These are phyloP conservation scores for Tholera decimalis DNA, from an alignment of 2,888 invertebrate species.

Conservation along the genomic window DNA sequence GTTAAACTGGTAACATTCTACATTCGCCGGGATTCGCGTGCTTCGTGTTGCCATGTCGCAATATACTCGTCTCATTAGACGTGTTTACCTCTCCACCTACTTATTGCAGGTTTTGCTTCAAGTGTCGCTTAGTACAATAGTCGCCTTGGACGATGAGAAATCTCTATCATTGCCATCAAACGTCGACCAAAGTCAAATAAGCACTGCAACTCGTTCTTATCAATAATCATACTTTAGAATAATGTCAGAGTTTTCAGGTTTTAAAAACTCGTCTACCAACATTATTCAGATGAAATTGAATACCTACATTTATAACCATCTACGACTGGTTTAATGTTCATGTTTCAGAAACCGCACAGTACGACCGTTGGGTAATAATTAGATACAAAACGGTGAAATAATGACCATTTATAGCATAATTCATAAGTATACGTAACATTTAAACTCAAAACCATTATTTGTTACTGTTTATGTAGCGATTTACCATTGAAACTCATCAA, in stretches of 20 bases:
- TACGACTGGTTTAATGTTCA: conserved; percentile 3
- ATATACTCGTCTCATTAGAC: conserved; percentile 65
- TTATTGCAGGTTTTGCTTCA: conserved; percentile 48
- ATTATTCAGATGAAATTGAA: conserved; percentile 7
- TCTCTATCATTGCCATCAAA: conserved; percentile 61
- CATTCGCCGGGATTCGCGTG: conserved; percentile 57
- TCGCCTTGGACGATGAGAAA: conserved; percentile 65
- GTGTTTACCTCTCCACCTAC: conserved; percentile 60
- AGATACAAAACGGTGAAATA: conserved; percentile 45
- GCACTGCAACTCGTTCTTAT: conserved; percentile 44
- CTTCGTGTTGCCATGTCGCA: conserved; percentile 60
- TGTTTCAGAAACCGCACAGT: conserved; percentile 39
- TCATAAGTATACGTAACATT: conserved; percentile 27
- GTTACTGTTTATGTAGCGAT: conserved; percentile 47
- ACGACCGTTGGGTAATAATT: conserved; percentile 43
- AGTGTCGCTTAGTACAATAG: conserved; percentile 58
- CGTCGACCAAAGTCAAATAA: conserved; percentile 57
- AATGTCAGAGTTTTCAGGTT: conserved; percentile 18
- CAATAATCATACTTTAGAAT: conserved; percentile 26
- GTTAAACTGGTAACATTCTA: conserved; percentile 62
- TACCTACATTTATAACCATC: conserved; percentile 2
- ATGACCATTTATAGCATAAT: conserved; percentile 47
- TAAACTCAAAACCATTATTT: conserved; percentile 34
- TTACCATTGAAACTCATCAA: conserved; percentile 39
- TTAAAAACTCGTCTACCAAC: neutral